phyloP scores from a whole-genome alignment of 2,888 invertebrate genomes.

The Nowickia ferox region DNA sequence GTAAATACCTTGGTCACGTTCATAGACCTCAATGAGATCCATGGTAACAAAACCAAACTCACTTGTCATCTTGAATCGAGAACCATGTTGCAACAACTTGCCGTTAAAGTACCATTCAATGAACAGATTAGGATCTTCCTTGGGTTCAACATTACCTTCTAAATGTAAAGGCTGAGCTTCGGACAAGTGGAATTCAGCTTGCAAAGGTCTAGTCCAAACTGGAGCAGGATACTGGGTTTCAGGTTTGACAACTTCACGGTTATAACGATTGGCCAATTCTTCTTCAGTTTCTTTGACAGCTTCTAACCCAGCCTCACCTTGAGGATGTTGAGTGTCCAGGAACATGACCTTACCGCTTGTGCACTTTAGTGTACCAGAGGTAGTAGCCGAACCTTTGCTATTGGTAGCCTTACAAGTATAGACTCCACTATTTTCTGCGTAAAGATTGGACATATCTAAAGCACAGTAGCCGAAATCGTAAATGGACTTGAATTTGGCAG shows the following conservation, averaged over 20 bases:
- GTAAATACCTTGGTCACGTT: conserved; percentile 96
- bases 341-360: conserved; percentile 91
- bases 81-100: conserved; percentile 92
- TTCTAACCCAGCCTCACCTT: conserved; percentile 94
- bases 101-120: conserved; percentile 98
- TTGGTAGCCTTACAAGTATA: conserved; percentile 96
- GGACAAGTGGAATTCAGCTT: conserved; percentile 90
- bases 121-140: conserved; percentile 94
- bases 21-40: conserved; percentile 95
- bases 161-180: conserved; percentile 95
- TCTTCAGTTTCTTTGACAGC: conserved; percentile 95
- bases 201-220: conserved; percentile 92
- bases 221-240: conserved; percentile 93
- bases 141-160: conserved; percentile 97
- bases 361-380: conserved; percentile 94
- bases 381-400: conserved; percentile 93
- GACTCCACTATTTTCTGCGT: conserved; percentile 96
- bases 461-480: conserved; percentile 98
- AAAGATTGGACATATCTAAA: conserved; percentile 93
- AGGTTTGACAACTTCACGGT: conserved; percentile 87
- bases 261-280: conserved; percentile 88
- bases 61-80: conserved; percentile 95
- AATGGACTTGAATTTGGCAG: conserved; percentile 94
- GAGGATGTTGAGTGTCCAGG: conserved; percentile 96
- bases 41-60: conserved; percentile 98